These are phyloP conservation scores for Leucoraja erinaceus DNA, from an alignment of 2,113 vertebrate species.

Conservation along the genomic window DNA sequence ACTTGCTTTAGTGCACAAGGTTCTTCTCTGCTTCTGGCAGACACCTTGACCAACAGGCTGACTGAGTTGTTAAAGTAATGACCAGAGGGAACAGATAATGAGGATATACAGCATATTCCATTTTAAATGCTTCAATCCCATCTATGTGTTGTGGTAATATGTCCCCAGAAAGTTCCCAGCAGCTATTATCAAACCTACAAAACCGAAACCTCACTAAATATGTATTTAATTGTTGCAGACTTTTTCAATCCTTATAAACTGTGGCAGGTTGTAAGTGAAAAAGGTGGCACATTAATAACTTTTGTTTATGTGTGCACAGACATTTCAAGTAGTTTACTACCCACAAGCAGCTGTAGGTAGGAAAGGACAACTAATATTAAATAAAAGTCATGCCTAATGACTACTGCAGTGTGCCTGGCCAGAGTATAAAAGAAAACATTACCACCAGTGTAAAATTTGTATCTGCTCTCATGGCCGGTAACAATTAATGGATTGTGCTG, in stretches of 20 bases:
- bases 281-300: background rate
- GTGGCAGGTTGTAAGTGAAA: background rate
- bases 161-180: background rate
- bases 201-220: background rate
- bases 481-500: background rate
- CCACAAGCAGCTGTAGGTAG: background rate
- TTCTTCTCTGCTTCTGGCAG: background rate
- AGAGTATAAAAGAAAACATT: background rate
- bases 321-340: too few relatives aligned
- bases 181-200: background rate
- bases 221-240: background rate
- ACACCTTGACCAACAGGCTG: background rate
- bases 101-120: background rate
- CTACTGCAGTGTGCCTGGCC: background rate
- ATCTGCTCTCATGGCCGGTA: background rate
- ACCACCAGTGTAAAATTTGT: background rate
- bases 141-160: background rate
- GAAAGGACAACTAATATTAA: background rate
- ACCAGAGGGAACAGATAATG: background rate
- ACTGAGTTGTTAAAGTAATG: background rate
- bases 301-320: background rate
- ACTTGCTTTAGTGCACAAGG: background rate
- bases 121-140: background rate
- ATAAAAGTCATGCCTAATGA: background rate
- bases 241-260: background rate